Evolutionary conservation across 2,888 invertebrate species (phyloP).

Genomic region (Orchesellides sinensis): DNA sequence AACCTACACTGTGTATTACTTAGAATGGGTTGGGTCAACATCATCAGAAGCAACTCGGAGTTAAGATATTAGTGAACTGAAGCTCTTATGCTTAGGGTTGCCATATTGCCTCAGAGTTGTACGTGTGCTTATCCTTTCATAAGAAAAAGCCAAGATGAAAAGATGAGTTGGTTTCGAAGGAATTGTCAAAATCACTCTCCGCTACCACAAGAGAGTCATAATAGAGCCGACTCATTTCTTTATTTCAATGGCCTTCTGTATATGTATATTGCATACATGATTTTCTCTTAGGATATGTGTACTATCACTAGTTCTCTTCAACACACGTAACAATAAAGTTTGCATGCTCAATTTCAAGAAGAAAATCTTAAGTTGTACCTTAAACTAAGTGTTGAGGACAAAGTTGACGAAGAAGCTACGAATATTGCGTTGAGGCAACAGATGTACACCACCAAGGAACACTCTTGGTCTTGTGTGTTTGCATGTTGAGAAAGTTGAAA

Average conservation of each 20-base stretch:
- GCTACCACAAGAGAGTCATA: constrained; percentile 57
- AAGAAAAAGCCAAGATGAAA: constrained; percentile 13
- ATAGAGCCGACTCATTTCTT: constrained; percentile 44
- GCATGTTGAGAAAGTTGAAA: too few species aligned
- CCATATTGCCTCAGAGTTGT: not conserved
- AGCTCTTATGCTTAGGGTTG: constrained; percentile 17
- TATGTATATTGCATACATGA: too few species aligned
- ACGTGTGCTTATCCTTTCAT: not conserved
- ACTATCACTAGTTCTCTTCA: too few species aligned
- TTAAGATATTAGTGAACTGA: constrained; percentile 51
- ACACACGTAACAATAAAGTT: too few species aligned
- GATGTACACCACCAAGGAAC: constrained; percentile 35
- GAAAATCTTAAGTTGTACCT: too few species aligned
- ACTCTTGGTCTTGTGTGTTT: too few species aligned
- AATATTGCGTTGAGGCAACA: constrained; percentile 15
- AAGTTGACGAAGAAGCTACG: not conserved
- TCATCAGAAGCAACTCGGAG: constrained; percentile 48
- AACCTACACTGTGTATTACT: not conserved
- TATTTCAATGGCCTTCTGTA: constrained; percentile 61
- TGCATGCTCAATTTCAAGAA: not conserved
- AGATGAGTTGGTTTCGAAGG: constrained; percentile 38
- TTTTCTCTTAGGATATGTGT: too few species aligned
- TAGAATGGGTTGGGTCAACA: constrained; percentile 50
- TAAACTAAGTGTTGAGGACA: not conserved
- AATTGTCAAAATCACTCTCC: constrained; percentile 53